A percentile compares a stretch with the other conserved stretches of the same genome.
These are phyloP conservation scores for Sebastiscus albofasciatus DNA, from an alignment of 2,797 vertebrate species.

Conservation along the genomic window DNA sequence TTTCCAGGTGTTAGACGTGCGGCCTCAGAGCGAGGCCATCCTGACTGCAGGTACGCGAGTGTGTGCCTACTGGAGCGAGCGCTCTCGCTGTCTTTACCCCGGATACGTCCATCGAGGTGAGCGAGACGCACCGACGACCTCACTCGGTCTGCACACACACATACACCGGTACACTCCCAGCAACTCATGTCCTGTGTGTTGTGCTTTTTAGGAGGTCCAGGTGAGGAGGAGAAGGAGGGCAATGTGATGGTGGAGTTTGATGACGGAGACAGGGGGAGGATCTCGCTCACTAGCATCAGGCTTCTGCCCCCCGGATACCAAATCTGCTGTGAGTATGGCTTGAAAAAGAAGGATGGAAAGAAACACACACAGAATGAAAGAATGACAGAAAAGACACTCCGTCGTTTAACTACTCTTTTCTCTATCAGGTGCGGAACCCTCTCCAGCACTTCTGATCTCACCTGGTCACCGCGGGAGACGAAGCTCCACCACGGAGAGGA, in stretches of 20 bases:
- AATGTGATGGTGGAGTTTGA: conserved; percentile 96
- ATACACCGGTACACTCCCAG: background rate
- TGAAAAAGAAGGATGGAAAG: background rate
- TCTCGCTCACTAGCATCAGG: conserved; percentile 91
- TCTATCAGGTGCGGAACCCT: conserved; percentile 90
- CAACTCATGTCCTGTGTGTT: conserved; percentile 22
- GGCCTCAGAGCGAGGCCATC: conserved; percentile 87
- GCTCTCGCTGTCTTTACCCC: conserved; percentile 94
- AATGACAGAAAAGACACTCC: background rate
- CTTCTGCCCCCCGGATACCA: conserved; percentile 95
- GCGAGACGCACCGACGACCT: background rate
- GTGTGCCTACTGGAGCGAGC: conserved; percentile 97
- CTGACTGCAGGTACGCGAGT: conserved; percentile 90
- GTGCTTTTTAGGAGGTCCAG: conserved; percentile 72
- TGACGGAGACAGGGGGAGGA: conserved; percentile 95
- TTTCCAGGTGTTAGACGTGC: conserved; percentile 90
- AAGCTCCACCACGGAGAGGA: conserved; percentile 80
- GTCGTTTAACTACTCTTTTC: background rate
- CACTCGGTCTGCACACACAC: background rate
- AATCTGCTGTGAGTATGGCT: conserved; percentile 87
- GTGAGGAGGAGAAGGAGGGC: conserved; percentile 90
- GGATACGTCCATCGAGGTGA: conserved; percentile 92
- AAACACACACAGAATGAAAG: background rate
- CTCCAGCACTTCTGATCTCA: conserved; percentile 90
- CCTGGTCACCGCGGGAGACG: conserved; percentile 85